Base-by-base conservation (phyloP, 2,888 invertebrate genomes). In the Tachina fera region DNA sequence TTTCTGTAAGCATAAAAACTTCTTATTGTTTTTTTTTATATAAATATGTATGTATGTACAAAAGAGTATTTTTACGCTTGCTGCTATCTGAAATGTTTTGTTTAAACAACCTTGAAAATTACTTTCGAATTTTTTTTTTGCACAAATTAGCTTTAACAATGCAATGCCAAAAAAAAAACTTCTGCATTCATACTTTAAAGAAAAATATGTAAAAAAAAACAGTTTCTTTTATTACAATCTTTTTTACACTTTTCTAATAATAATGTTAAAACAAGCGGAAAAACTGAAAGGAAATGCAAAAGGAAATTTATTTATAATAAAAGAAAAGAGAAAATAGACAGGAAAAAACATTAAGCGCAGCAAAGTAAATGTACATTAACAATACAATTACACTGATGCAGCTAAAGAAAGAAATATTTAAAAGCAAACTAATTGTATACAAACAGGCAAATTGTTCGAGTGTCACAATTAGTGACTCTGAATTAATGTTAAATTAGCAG, bases 221-320 rank as follows among this genome's bases (percentile, higher is more conserved):
- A 49, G 49, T 49, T 49, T 1, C 49, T 13, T 49, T 49, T 49
- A 6, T 14, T 49, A 49, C 11, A 49, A n/a, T 63, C 43, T 14
- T 47, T 45, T 58, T 45, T 58, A n/a, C 8, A 31, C 45, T 41
- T 14, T 63, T 56, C 14, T 53, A 14, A 45, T 51, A 39, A 49
- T 65, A 68, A 49, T 77, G 79, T 75, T 70, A 75, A 83, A 84
- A 75, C 63, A 84, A 70, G 74, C 79, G 83, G 68, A 84, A 41
- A 51, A 68, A 68, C 68, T 45, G 45, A 43, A 68, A 83, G 78
- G 78, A 83, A 83, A 79, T 63, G 70, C 74, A 71, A 70, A 47
- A 65, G 39, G 70, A 67, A 83, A 83, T 74, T 74, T 68, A 14
- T 70, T 58, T 51, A 13, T 47, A 58, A 47, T 31, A 61, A 74